Conservation (phyloP, 2,888 invertebrate species). For the Cheilosia impressa region DNA sequence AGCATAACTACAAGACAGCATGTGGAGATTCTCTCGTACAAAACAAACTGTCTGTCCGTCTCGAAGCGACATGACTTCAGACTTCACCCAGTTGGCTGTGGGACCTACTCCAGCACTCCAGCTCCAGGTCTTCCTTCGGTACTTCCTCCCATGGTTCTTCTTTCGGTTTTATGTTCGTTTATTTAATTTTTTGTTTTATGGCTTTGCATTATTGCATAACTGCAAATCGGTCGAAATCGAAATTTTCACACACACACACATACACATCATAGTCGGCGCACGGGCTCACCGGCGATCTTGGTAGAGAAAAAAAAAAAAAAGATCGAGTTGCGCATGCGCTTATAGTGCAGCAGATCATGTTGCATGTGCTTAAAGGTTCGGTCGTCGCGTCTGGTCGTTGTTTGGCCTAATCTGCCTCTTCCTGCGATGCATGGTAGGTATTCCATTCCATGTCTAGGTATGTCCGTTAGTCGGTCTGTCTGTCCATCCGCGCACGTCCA, state of each 20-base stretch:
- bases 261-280: not conserved
- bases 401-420: slow-evolving; percentile 44
- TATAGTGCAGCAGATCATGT: slow-evolving; percentile 54
- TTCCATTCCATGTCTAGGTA: slow-evolving; percentile 31
- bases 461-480: slow-evolving; percentile 17
- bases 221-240: slow-evolving; percentile 61
- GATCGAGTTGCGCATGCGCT: slow-evolving; percentile 30
- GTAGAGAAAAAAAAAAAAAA: not conserved
- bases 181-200: slow-evolving; percentile 68
- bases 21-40: slow-evolving; percentile 57
- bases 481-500: slow-evolving; percentile 50
- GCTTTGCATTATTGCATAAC: slow-evolving; percentile 64
- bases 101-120: slow-evolving; percentile 25
- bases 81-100: slow-evolving; percentile 26
- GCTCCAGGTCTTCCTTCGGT: slow-evolving; percentile 26
- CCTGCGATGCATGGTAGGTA: not conserved
- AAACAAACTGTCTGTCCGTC: slow-evolving; percentile 33
- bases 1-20: slow-evolving; percentile 55
- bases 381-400: slow-evolving; percentile 18
- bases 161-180: slow-evolving; percentile 56
- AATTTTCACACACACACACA: slow-evolving; percentile 39
- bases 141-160: slow-evolving; percentile 57
- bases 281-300: not conserved
- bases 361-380: slow-evolving; percentile 62
- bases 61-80: slow-evolving; percentile 38